Evolutionary conservation across 2,888 invertebrate genomes (phyloP).

Genomic region (Frankliniella fusca): DNA sequence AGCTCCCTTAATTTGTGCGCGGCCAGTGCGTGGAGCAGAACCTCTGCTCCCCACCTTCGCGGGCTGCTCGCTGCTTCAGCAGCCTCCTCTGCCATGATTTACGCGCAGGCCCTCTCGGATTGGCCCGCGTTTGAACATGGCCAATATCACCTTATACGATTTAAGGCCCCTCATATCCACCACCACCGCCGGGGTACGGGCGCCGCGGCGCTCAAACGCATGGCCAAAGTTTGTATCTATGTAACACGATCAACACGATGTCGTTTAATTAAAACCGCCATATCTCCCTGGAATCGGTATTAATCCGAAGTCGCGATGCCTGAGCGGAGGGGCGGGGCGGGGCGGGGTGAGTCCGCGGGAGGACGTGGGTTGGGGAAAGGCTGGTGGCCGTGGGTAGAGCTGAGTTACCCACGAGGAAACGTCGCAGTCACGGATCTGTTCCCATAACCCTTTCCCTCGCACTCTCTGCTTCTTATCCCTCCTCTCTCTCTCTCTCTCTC

Average conservation of each 20-base stretch:
- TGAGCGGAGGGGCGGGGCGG: not conserved
- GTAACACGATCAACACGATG: not conserved
- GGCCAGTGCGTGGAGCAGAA: too few relatives aligned
- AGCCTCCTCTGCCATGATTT: not conserved
- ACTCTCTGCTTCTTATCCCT: not conserved
- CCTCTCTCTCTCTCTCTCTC: too few relatives aligned
- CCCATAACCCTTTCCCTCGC: not conserved
- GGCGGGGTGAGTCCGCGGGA: not conserved
- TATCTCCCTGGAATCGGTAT: not conserved
- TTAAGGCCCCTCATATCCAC: slow-evolving; percentile 20
- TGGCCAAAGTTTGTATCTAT: slow-evolving; percentile 15
- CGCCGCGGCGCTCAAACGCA: not conserved
- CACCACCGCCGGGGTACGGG: not conserved
- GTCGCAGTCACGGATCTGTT: not conserved
- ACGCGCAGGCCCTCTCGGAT: not conserved
- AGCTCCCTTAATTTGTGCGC: too few relatives aligned
- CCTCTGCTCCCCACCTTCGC: not conserved
- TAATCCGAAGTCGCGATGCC: not conserved
- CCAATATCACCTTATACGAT: slow-evolving; percentile 8
- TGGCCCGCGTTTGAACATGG: slow-evolving; percentile 8
- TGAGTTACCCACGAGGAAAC: not conserved
- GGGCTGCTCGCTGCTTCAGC: not conserved
- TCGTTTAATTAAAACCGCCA: slow-evolving; percentile 17
- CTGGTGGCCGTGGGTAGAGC: not conserved
- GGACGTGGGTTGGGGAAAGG: not conserved